These are phyloP conservation scores for Bombus superbus DNA, from an alignment of 1,140 invertebrate species.

Conservation along the genomic window DNA sequence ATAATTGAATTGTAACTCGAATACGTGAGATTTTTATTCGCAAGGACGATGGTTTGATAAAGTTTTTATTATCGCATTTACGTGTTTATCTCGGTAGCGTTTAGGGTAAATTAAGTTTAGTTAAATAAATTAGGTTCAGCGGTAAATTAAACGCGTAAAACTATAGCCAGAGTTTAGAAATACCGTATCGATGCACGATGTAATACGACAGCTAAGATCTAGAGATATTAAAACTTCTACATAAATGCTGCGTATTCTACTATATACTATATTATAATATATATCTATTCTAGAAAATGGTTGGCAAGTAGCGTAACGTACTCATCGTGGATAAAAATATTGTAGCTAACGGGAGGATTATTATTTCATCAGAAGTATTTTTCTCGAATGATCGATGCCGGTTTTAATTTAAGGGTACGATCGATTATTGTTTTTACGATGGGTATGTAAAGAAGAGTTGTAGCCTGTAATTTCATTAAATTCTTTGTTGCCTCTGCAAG, in stretches of 20 bases:
- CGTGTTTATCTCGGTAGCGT: not conserved
- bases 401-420: constrained; percentile 30
- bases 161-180: too few relatives aligned
- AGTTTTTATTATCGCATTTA: not conserved
- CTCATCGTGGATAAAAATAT: not conserved
- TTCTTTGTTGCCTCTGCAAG: constrained; percentile 11
- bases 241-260: too few relatives aligned
- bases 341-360: not conserved
- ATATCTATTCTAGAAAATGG: too few relatives aligned
- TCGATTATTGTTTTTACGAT: not conserved
- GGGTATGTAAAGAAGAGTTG: constrained; percentile 25
- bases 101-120: too few relatives aligned
- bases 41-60: not conserved
- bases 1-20: not conserved
- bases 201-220: too few relatives aligned
- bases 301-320: too few relatives aligned
- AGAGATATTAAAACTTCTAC: too few relatives aligned
- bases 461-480: constrained; percentile 46
- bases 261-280: too few relatives aligned
- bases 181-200: too few relatives aligned
- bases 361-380: constrained; percentile 11
- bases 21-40: not conserved
- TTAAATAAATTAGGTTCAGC: not conserved
- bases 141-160: too few relatives aligned
- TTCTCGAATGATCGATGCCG: constrained; percentile 42